Evolutionary conservation across 1,140 invertebrate species (phyloP).

Genomic region (Psix sp.): DNA sequence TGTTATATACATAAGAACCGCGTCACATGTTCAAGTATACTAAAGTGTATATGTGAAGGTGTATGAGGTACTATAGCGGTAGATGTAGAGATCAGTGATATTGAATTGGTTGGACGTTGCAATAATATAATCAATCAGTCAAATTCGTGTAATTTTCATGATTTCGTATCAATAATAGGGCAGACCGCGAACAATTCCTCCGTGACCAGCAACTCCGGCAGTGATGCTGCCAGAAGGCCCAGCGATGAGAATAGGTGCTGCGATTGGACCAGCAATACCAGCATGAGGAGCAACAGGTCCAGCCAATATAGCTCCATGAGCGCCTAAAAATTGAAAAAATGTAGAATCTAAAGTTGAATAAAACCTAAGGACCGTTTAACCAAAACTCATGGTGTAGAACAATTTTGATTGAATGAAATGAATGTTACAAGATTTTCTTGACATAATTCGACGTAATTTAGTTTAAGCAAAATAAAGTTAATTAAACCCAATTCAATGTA

Average conservation of each 20-base stretch:
- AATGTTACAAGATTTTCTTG: too few species aligned
- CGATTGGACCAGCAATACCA: slow-evolving; percentile 68
- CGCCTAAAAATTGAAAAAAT: too few species aligned
- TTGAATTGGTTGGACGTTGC: slow-evolving; percentile 56
- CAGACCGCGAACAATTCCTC: slow-evolving; percentile 61
- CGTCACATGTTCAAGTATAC: slow-evolving; percentile 34
- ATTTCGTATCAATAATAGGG: slow-evolving; percentile 36
- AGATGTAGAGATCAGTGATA: slow-evolving; percentile 64
- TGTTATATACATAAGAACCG: slow-evolving; percentile 57
- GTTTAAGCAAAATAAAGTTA: too few species aligned
- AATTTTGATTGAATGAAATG: too few species aligned
- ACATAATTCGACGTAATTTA: too few species aligned
- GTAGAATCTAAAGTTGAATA: neutral
- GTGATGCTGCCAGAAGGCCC: slow-evolving; percentile 73
- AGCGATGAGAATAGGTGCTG: slow-evolving; percentile 70
- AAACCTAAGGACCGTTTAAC: too few species aligned
- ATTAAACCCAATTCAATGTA: too few species aligned
- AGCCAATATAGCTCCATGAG: slow-evolving; percentile 65
- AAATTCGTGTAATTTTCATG: slow-evolving; percentile 10
- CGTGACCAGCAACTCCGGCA: slow-evolving; percentile 64
- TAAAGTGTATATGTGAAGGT: slow-evolving; percentile 22
- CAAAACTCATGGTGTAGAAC: too few species aligned
- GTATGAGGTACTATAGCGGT: slow-evolving; percentile 70
- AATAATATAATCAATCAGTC: slow-evolving; percentile 63
- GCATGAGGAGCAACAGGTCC: slow-evolving; percentile 68